These are phyloP conservation scores for Pipra filicauda DNA, from an alignment of 2,113 vertebrate species.

Conservation along the genomic window DNA sequence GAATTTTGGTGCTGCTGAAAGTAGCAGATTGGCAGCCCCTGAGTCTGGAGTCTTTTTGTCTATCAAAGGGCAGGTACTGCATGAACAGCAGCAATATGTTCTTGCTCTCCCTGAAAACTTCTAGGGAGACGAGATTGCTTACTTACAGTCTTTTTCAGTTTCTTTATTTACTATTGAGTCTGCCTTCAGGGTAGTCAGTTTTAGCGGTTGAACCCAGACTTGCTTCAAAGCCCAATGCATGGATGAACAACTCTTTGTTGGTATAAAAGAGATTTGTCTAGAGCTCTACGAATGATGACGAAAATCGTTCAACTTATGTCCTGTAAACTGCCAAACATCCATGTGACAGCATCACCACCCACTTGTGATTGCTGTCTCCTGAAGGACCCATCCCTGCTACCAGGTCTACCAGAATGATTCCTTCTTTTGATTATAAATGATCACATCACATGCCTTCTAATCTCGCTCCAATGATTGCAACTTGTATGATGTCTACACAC, in stretches of 20 bases:
- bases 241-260: background rate
- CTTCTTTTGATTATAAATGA: background rate
- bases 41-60: background rate
- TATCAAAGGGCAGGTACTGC: background rate
- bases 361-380: background rate
- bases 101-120: background rate
- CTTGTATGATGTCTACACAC: background rate
- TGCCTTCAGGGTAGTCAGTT: background rate
- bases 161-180: background rate
- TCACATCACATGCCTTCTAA: background rate
- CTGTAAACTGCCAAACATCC: background rate
- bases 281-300: background rate
- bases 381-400: background rate
- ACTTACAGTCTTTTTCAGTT: background rate
- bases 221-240: background rate
- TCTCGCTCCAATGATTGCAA: background rate
- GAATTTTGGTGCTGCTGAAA: background rate
- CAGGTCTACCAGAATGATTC: background rate
- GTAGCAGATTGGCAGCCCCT: background rate
- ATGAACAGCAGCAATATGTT: background rate
- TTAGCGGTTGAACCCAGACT: background rate
- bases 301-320: background rate
- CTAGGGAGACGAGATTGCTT: background rate
- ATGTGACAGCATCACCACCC: background rate
- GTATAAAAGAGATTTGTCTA: background rate